Conservation (phyloP, 2,113 vertebrate species). For the Onychostruthus taczanowskii region DNA sequence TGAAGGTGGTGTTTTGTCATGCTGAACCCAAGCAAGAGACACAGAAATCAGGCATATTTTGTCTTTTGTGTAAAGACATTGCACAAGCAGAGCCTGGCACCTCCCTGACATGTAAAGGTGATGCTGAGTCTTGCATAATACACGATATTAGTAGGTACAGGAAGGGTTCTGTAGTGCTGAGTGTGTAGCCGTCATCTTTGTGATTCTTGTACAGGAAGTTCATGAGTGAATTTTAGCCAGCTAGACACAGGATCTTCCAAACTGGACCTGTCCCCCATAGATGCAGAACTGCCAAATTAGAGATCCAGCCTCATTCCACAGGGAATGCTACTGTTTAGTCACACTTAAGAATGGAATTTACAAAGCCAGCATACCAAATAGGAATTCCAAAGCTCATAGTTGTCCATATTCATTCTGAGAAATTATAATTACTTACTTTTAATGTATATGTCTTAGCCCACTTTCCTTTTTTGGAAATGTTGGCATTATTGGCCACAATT, state of each 20-base stretch:
- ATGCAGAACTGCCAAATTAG: not conserved
- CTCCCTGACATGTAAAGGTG: not conserved
- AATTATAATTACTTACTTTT: not conserved
- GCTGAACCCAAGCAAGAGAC: not conserved
- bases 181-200: not conserved
- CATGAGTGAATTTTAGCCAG: not conserved
- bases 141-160: too few species aligned
- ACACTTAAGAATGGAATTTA: not conserved
- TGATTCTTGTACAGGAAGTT: not conserved
- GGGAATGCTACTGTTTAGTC: not conserved
- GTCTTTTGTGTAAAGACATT: not conserved
- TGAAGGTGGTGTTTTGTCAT: not conserved
- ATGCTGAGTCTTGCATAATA: not conserved
- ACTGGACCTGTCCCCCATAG: not conserved
- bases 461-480: not conserved
- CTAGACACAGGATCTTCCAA: not conserved
- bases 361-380: not conserved
- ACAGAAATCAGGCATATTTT: not conserved
- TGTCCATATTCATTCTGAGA: not conserved
- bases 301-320: not conserved
- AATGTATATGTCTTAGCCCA: not conserved
- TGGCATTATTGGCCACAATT: not conserved
- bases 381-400: not conserved
- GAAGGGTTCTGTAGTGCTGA: not conserved
- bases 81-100: not conserved